Conservation (phyloP, 2,113 vertebrate genomes). For the Pagrus major region DNA sequence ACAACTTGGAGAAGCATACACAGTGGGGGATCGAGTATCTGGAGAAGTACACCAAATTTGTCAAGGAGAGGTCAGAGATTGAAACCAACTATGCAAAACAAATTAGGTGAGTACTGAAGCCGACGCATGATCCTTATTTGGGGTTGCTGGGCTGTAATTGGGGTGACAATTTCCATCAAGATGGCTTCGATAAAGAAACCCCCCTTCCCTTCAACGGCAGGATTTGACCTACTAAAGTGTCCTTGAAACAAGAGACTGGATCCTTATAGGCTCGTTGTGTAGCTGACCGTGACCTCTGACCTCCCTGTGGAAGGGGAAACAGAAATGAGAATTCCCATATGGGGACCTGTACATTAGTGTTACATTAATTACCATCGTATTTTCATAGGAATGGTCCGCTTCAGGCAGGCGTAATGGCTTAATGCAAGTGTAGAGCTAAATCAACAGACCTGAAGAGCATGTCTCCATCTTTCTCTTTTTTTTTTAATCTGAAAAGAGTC, state of each 20-base stretch:
- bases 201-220: neutral
- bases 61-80: conserved; percentile 96
- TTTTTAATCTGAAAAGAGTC: neutral
- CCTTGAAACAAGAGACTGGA: conserved; percentile 53
- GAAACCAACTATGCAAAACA: conserved; percentile 98
- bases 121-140: neutral
- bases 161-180: neutral
- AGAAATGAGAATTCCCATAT: conserved; percentile 10
- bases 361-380: neutral
- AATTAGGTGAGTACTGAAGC: conserved; percentile 89
- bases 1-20: conserved; percentile 96
- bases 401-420: neutral
- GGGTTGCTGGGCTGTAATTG: neutral
- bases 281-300: conserved; percentile 56
- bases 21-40: conserved; percentile 96
- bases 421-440: neutral
- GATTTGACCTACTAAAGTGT: conserved; percentile 46
- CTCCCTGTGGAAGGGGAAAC: conserved; percentile 11
- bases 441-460: conserved; percentile 1
- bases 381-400: conserved; percentile 1
- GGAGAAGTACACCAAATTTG: conserved; percentile 97
- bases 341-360: neutral
- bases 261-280: conserved; percentile 11
- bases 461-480: conserved; percentile 1
- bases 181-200: conserved; percentile 16